phyloP scores from a whole-genome alignment of 2,113 vertebrate genomes.

The Zingel zingel region DNA sequence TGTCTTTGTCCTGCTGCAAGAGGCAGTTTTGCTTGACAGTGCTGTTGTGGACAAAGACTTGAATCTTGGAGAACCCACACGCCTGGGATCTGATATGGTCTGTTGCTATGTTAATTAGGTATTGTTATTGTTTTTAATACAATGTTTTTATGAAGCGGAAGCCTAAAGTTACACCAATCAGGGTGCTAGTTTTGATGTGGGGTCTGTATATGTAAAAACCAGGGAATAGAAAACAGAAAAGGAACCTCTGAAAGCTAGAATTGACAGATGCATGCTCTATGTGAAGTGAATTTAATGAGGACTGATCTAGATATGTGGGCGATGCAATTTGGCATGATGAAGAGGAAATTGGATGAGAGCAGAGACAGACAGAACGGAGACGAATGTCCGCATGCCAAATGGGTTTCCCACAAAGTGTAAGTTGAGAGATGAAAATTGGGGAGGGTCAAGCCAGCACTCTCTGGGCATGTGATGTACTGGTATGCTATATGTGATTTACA shows the following conservation, averaged over 20 bases:
- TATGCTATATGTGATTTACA: neutral
- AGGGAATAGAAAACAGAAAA: neutral
- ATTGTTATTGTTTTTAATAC: no score
- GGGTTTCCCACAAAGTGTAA: neutral
- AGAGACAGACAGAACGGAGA: constrained; percentile 6
- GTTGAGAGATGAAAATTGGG: constrained; percentile 13
- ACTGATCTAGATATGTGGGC: constrained; percentile 9
- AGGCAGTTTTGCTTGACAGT: neutral
- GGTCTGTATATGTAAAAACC: neutral
- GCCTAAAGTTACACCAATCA: neutral
- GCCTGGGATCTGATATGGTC: no score
- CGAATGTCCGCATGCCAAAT: neutral
- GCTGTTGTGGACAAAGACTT: neutral
- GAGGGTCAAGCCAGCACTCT: constrained; percentile 3
- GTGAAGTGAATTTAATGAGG: constrained; percentile 15
- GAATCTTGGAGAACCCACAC: neutral
- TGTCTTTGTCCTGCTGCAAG: constrained; percentile 14
- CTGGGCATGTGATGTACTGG: constrained; percentile 9
- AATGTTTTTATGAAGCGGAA: neutral
- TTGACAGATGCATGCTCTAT: neutral
- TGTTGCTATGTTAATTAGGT: no score
- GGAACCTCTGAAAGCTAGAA: neutral
- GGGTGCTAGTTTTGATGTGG: neutral
- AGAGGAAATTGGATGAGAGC: constrained; percentile 22
- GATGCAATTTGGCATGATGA: constrained; percentile 1